A percentile compares a stretch with the other conserved stretches of the same genome.
These are phyloP conservation scores for Corydoras sp. DNA, from an alignment of 2,113 vertebrate species.

Conservation along the genomic window DNA sequence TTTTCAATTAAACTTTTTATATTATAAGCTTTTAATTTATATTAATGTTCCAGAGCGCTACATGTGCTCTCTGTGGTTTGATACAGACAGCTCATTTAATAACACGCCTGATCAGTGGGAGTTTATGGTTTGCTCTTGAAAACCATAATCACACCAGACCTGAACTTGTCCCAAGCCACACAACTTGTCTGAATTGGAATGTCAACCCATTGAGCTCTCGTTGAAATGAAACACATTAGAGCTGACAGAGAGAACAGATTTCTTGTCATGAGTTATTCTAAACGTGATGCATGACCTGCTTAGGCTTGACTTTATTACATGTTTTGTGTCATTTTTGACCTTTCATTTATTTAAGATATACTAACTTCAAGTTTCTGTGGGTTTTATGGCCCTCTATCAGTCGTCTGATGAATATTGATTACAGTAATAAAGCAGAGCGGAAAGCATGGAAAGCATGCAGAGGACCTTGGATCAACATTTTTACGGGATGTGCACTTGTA, in stretches of 20 bases:
- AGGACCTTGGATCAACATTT: neutral
- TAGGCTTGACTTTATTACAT: neutral
- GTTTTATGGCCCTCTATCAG: neutral
- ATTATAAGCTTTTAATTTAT: no score
- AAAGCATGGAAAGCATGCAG: neutral
- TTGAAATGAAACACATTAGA: neutral
- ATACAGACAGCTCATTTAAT: neutral
- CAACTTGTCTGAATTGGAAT: neutral
- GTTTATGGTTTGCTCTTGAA: constrained; percentile 16
- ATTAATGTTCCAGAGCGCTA: no score
- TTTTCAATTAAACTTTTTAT: no score
- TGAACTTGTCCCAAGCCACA: neutral
- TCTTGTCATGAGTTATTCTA: constrained; percentile 8
- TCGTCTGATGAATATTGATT: constrained; percentile 1
- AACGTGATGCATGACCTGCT: neutral
- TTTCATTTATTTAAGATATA: constrained; percentile 3
- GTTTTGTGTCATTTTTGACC: constrained; percentile 1
- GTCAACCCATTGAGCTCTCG: no score
- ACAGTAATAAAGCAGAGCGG: neutral
- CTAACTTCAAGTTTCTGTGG: neutral
- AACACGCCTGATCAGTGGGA: constrained; percentile 5
- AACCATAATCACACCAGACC: constrained; percentile 13
- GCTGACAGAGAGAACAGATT: constrained; percentile 7
- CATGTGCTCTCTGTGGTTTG: no score
- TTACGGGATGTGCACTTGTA: neutral